phyloP scores from a whole-genome alignment of 1,140 invertebrate species.

The Teleopsis dalmanni region DNA sequence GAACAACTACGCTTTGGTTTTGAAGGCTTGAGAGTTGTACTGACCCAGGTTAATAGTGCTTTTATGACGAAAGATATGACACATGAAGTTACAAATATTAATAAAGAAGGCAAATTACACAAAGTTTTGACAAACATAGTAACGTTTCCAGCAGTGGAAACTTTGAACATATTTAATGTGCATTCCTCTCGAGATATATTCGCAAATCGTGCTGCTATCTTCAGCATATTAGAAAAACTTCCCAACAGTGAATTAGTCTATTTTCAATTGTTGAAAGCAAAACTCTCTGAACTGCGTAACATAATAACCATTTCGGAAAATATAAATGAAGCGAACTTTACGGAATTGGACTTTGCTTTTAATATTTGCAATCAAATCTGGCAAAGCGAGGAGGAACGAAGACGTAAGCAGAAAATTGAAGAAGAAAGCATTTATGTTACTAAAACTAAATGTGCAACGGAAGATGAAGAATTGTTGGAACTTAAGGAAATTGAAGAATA shows the following conservation, averaged over 20 bases:
- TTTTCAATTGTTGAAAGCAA: constrained; percentile 54
- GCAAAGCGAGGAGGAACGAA: constrained; percentile 65
- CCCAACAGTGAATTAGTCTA: constrained; percentile 30
- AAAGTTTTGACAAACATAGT: constrained; percentile 24
- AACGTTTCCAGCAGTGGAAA: constrained; percentile 24
- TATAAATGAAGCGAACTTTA: constrained; percentile 47
- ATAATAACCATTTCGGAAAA: constrained; percentile 17
- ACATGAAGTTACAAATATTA: constrained; percentile 7
- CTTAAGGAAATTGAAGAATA: constrained; percentile 60
- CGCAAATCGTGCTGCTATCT: constrained; percentile 17
- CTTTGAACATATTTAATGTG: constrained; percentile 17
- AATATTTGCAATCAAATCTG: constrained; percentile 57
- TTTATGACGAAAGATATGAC: background rate
- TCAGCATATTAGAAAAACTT: constrained; percentile 23
- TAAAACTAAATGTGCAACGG: constrained; percentile 56
- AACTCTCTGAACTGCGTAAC: constrained; percentile 56
- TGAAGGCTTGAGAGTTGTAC: constrained; percentile 25
- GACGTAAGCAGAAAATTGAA: constrained; percentile 59
- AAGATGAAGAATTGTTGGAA: constrained; percentile 68
- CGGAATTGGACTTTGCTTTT: constrained; percentile 46
- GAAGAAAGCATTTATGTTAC: constrained; percentile 76
- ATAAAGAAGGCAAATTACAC: constrained; percentile 17
- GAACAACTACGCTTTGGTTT: constrained; percentile 29
- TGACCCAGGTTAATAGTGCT: constrained; percentile 14
- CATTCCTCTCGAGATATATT: constrained; percentile 1